These are phyloP conservation scores for Apogon hyalosoma DNA, from an alignment of 2,797 vertebrate species.

Conservation along the genomic window DNA sequence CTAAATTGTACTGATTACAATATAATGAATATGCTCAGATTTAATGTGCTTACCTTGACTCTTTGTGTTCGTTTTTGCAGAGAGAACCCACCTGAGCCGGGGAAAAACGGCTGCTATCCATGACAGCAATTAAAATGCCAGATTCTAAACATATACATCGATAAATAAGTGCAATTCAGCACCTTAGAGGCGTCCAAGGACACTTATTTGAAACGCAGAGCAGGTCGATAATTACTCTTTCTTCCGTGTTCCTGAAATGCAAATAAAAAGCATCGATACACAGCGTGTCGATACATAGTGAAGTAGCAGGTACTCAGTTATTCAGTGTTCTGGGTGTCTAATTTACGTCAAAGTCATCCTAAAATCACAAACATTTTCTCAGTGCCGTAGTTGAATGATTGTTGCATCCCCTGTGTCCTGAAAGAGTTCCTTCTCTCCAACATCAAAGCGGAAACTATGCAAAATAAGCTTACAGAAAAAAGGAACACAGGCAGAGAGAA, in stretches of 20 bases:
- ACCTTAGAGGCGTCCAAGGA: constrained; percentile 26
- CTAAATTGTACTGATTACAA: constrained; percentile 49
- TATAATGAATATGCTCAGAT: constrained; percentile 48
- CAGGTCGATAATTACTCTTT: constrained; percentile 24
- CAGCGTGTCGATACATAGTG: constrained; percentile 18
- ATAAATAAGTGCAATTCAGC: constrained; percentile 22
- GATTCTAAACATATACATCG: constrained; percentile 29
- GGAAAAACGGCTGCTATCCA: background rate
- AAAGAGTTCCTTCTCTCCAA: constrained; percentile 43
- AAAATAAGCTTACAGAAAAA: constrained; percentile 50
- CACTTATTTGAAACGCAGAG: constrained; percentile 34
- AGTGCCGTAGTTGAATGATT: constrained; percentile 22
- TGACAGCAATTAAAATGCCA: constrained; percentile 21
- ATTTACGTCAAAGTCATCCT: too few relatives aligned
- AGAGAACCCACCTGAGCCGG: background rate
- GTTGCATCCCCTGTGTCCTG: constrained; percentile 39
- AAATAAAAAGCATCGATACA: constrained; percentile 27
- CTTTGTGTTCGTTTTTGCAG: constrained; percentile 16
- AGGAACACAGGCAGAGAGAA: constrained; percentile 35
- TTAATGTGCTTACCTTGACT: constrained; percentile 37
- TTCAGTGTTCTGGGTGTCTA: background rate
- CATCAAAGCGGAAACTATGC: constrained; percentile 63
- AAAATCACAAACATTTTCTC: background rate
- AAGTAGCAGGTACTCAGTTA: background rate
- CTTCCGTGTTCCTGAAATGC: constrained; percentile 20